Percentiles rank a stretch among this genome's conserved stretches.
phyloP scores from a whole-genome alignment of 2,113 vertebrate genomes.

The Pachypanchax playfairii region DNA sequence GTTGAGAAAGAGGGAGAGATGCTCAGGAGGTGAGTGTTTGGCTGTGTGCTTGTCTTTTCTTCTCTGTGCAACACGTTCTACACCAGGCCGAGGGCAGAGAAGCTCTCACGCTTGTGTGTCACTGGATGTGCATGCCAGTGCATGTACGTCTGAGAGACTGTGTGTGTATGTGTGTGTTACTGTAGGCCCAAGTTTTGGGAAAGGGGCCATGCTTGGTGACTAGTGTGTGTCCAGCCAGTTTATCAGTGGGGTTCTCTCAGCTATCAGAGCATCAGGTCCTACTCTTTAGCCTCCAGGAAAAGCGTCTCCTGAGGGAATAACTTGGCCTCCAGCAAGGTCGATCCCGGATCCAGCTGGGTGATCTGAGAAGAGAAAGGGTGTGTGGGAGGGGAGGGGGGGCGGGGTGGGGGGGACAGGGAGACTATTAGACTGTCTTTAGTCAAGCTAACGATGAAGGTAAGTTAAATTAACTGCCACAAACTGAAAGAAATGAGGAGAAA shows the following conservation, averaged over 20 bases:
- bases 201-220: constrained; percentile 73
- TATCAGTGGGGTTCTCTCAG: constrained; percentile 55
- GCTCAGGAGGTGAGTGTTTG: constrained; percentile 56
- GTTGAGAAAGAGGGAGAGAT: constrained; percentile 1
- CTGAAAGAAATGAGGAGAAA: background rate
- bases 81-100: constrained; percentile 67
- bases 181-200: constrained; percentile 55
- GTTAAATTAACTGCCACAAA: background rate
- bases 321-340: constrained; percentile 93
- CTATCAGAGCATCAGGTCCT: constrained; percentile 62
- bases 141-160: constrained; percentile 54
- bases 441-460: background rate
- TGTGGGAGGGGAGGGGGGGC: too few relatives aligned
- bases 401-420: background rate
- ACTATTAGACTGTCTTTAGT: background rate
- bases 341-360: constrained; percentile 92
- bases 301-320: constrained; percentile 99
- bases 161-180: constrained; percentile 51
- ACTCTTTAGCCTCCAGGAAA: constrained; percentile 97
- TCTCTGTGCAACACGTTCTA: constrained; percentile 74
- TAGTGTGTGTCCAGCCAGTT: constrained; percentile 72
- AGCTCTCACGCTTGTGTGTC: constrained; percentile 67
- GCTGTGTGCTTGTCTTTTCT: constrained; percentile 79
- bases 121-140: constrained; percentile 72
- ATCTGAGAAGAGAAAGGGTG: constrained; percentile 77